A percentile compares a stretch with the other conserved stretches of the same genome.
Conservation (phyloP, 2,888 invertebrate species). For the Hydropsyche betteni region DNA sequence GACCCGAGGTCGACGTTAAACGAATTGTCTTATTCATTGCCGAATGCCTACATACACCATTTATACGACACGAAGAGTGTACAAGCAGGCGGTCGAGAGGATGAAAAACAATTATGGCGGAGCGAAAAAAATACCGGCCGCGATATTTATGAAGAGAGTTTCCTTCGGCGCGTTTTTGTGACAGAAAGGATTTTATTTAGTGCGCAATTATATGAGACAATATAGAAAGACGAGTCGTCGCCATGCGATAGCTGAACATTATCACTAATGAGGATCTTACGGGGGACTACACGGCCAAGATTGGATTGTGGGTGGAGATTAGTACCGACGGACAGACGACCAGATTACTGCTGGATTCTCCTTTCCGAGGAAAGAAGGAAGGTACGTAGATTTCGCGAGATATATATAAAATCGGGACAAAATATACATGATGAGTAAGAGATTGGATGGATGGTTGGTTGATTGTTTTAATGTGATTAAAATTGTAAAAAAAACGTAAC, state of each 20-base stretch:
- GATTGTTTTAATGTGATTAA: too few relatives aligned
- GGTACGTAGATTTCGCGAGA: too few relatives aligned
- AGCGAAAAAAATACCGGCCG: background rate
- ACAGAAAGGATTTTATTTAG: slow-evolving; percentile 35
- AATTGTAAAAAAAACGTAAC: too few relatives aligned
- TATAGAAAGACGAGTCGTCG: slow-evolving; percentile 38
- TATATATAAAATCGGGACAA: too few relatives aligned
- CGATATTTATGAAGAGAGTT: slow-evolving; percentile 25
- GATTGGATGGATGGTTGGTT: too few relatives aligned
- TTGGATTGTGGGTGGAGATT: slow-evolving; percentile 36
- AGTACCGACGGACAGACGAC: background rate
- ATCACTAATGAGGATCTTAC: slow-evolving; percentile 45
- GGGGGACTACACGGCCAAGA: slow-evolving; percentile 17
- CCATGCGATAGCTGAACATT: slow-evolving; percentile 43
- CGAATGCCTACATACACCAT: background rate
- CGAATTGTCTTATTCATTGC: slow-evolving; percentile 22
- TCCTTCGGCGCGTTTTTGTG: slow-evolving; percentile 10
- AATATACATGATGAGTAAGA: too few relatives aligned
- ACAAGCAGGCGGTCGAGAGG: background rate
- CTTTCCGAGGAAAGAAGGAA: background rate
- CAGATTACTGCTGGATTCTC: slow-evolving; percentile 22
- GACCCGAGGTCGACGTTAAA: background rate
- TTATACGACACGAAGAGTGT: background rate
- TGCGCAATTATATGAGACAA: slow-evolving; percentile 38
- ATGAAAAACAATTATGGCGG: slow-evolving; percentile 11